phyloP scores from a whole-genome alignment of 2,113 vertebrate species.

The Varanus komodoensis region DNA sequence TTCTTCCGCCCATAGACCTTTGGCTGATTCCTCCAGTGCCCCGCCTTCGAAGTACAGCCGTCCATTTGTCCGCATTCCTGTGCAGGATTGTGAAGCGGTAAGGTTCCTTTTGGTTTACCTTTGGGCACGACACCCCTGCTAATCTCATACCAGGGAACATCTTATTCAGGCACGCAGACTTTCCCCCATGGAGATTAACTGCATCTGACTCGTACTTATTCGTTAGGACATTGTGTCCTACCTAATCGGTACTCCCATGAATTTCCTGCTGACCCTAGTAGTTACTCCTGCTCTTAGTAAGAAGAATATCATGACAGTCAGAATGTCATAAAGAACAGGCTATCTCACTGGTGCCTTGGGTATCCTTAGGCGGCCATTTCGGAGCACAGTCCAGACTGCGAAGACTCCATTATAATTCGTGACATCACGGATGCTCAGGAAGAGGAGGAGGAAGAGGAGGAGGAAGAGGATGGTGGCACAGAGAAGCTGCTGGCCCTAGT shows the following conservation, averaged over 20 bases:
- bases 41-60: slow-evolving; percentile 68
- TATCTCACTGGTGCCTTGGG: neutral
- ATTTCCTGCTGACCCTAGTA: neutral
- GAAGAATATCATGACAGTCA: neutral
- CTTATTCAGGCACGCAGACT: neutral
- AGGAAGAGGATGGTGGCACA: neutral
- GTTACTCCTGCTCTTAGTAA: neutral
- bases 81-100: slow-evolving; percentile 70
- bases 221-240: no score
- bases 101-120: slow-evolving; percentile 30
- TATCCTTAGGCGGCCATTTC: slow-evolving; percentile 64
- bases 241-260: no score
- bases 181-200: neutral
- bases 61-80: slow-evolving; percentile 67
- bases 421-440: slow-evolving; percentile 60
- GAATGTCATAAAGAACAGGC: neutral
- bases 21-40: slow-evolving; percentile 52
- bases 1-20: slow-evolving; percentile 55
- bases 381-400: slow-evolving; percentile 43
- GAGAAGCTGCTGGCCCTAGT: slow-evolving; percentile 56
- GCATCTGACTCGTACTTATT: no score
- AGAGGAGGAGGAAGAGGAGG: neutral
- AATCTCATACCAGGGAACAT: neutral
- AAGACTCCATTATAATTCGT: slow-evolving; percentile 60
- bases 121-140: neutral